Conservation (phyloP, 2,113 vertebrate genomes). For the Crotalus helleri region DNA sequence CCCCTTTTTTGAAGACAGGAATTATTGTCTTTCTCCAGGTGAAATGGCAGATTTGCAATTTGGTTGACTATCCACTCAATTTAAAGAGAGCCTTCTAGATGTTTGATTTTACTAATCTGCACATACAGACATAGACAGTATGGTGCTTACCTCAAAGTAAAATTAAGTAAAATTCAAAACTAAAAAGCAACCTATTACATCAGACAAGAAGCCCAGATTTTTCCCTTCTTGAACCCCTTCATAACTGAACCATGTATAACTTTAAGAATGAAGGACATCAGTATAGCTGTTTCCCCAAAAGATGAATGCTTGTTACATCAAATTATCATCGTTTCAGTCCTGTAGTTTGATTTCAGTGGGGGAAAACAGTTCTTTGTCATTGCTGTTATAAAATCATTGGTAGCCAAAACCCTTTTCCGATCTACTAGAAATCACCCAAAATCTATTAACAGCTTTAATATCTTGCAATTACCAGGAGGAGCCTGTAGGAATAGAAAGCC, state of each 20-base stretch:
- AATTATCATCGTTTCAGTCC: background rate
- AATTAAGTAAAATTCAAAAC: background rate
- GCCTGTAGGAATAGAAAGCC: background rate
- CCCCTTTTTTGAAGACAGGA: background rate
- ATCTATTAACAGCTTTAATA: background rate
- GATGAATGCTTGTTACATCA: background rate
- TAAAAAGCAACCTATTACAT: background rate
- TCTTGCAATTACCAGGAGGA: background rate
- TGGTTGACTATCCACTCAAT: background rate
- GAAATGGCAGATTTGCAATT: background rate
- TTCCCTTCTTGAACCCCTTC: background rate
- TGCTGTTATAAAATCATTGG: background rate
- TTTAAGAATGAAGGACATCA: background rate
- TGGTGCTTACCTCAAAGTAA: background rate
- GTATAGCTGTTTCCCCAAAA: background rate
- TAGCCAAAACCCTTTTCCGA: background rate
- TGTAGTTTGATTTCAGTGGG: background rate
- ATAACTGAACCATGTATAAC: background rate
- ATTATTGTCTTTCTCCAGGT: background rate
- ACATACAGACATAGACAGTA: background rate
- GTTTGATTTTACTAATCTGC: background rate
- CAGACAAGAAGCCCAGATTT: background rate
- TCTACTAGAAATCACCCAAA: background rate
- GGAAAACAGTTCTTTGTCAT: background rate
- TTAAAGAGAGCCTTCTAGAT: background rate